Base-by-base conservation (phyloP, 2,888 invertebrate genomes). In the Caenorhabditis sp. region DNA sequence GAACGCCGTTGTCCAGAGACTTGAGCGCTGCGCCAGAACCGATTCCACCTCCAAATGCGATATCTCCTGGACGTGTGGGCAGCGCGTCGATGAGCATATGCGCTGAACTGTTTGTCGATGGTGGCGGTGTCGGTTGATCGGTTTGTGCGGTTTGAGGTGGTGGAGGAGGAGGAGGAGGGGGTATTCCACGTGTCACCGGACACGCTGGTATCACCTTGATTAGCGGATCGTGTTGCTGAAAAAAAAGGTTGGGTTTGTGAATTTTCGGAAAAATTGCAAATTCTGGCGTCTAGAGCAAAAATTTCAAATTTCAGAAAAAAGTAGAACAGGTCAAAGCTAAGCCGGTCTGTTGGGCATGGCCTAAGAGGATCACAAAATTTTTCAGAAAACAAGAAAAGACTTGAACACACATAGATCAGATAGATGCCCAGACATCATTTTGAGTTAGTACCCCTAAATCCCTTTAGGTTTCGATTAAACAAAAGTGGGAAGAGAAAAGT, bases 151-250 rank as follows among this genome's bases (percentile, higher is more conserved):
- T 60, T 60, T 23, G 37, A 14, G 49, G 10, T 24, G 61, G n/a
- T 49, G 2, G 23, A 14, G 1, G 12, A 23, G 12, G 10, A 21
- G 6, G 19, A n/a, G 24, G 51, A 60, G 43, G 19, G 10, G 66
- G 51, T 17, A 19, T 14, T 26, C 43, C 43, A 43, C 58, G 55
- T 21, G 59, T 55, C 43, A 23, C 53, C 51, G 66, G 75, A 65
- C 79, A 81, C 62, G 82, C 74, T 23, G 81, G 82, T 17, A 82
- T 78, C 37, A 78, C 62, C 62, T 83, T 83, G 69, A 83, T 79
- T 0, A 73, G 69, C 23, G 83, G 82, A 73, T 81, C 83, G 62
- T 72, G 65, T 17, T 69, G 65, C 82, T 81, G 76, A 62, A 77
- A 79, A 49, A 37, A 55, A 69, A 59, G 1, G 21, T 21, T 43